These are phyloP conservation scores for Cataglyphis hispanica DNA, from an alignment of 1,140 invertebrate species.

Conservation along the genomic window DNA sequence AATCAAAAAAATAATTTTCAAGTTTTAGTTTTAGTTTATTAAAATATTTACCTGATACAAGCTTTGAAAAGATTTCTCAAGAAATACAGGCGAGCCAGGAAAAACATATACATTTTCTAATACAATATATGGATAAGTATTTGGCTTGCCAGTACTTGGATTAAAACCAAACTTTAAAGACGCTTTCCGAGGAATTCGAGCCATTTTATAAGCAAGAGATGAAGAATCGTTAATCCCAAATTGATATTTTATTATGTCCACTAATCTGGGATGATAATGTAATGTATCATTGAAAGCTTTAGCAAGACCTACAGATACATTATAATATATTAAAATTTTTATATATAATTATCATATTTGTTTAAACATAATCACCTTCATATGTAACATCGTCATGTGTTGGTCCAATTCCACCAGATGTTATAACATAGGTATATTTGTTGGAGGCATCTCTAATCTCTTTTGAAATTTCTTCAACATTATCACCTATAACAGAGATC, in stretches of 20 bases:
- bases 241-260: slow-evolving; percentile 87
- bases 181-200: slow-evolving; percentile 86
- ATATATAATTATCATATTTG: slow-evolving; percentile 16
- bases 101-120: slow-evolving; percentile 92
- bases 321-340: slow-evolving; percentile 42
- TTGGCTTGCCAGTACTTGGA: slow-evolving; percentile 71
- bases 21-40: neutral
- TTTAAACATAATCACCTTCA: slow-evolving; percentile 87
- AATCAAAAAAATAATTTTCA: slow-evolving; percentile 39
- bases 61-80: slow-evolving; percentile 88
- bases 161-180: slow-evolving; percentile 84
- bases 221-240: slow-evolving; percentile 80
- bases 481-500: slow-evolving; percentile 91
- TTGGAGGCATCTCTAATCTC: slow-evolving; percentile 90
- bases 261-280: slow-evolving; percentile 88
- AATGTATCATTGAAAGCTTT: slow-evolving; percentile 90
- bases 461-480: slow-evolving; percentile 89
- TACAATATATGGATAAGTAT: slow-evolving; percentile 89
- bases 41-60: slow-evolving; percentile 81
- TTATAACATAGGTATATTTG: slow-evolving; percentile 90
- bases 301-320: slow-evolving; percentile 87
- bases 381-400: slow-evolving; percentile 96
- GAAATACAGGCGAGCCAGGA: slow-evolving; percentile 91
- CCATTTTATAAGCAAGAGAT: slow-evolving; percentile 86
- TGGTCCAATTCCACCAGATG: slow-evolving; percentile 93